A percentile compares a stretch with the other conserved stretches of the same genome.
These are phyloP conservation scores for Chaitophorus viminalis DNA, from an alignment of 2,888 invertebrate genomes.

Conservation along the genomic window DNA sequence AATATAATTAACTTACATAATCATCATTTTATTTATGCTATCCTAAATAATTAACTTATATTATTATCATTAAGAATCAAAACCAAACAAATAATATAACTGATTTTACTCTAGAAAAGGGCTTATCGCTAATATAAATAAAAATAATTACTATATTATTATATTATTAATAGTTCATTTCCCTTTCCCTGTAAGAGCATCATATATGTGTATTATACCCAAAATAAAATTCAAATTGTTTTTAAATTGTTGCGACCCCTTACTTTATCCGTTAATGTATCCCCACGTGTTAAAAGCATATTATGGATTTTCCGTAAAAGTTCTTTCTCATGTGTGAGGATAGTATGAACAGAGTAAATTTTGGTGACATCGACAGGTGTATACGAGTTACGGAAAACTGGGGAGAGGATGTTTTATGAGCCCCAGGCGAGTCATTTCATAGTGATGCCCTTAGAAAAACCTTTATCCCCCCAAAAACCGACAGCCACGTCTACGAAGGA, in stretches of 20 bases:
- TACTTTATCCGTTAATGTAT: not conserved
- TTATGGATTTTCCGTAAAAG: slow-evolving; percentile 52
- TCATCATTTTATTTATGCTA: no score
- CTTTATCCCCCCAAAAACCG: slow-evolving; percentile 37
- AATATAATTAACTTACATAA: no score
- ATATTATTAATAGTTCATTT: no score
- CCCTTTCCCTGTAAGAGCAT: not conserved
- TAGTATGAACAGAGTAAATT: slow-evolving; percentile 6
- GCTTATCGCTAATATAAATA: not conserved
- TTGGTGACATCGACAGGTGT: slow-evolving; percentile 59
- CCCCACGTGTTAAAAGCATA: slow-evolving; percentile 55
- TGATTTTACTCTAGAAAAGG: no score
- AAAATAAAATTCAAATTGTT: slow-evolving; percentile 45
- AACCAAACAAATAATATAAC: slow-evolving; percentile 2
- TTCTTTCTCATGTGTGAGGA: not conserved
- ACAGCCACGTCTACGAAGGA: slow-evolving; percentile 13
- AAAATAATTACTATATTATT: no score
- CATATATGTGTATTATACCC: not conserved
- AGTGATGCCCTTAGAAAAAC: slow-evolving; percentile 44
- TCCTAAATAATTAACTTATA: no score
- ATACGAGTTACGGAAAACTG: not conserved
- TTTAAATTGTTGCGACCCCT: slow-evolving; percentile 2
- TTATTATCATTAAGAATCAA: not conserved
- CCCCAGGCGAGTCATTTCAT: slow-evolving; percentile 55
- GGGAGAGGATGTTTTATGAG: slow-evolving; percentile 50